Evolutionary conservation across 2,888 invertebrate species (phyloP), one percentile per base, ranked within the genome.

Genomic region (Blomia tropicalis): DNA sequence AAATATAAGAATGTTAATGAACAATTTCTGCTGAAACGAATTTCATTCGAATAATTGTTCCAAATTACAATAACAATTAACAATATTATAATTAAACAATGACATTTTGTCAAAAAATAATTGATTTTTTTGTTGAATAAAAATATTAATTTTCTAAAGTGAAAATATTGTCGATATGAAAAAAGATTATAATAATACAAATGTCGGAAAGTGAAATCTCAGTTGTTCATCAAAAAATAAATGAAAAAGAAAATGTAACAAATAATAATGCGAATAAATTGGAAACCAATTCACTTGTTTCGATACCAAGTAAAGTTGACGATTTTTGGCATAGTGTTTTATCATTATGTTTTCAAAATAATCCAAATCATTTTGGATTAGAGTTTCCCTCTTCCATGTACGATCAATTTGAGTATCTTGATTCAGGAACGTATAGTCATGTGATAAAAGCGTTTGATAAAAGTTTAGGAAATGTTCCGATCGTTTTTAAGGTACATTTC

Each of bases 381-480:
- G 32, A 61, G 27, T 61, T 53, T 41, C 36, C 54, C 1, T 54
- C 54, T 43, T 17, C 5, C 3, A 7, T 2, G 1, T 64, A 32
- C 31, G 2, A 23, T 17, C 11, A 54, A 4, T 41, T 64, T 23
- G 58, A 63, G 36, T 32, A 43, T 22, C 19, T 64, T 11, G 64
- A 64, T n/a, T 58, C 63, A 4, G 54, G 64, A 4, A 54, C 64
- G 1, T 64, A 63, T 47, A 47, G 51, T 56, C 32, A 56, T 29
- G 62, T 58, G 19, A 63, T 63, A 7, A 54, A 58, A 43, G 64
- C 58, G 7, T 27, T 30, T 29, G 58, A 58, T 22, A 25, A 11
- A 63, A 17, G 43, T 36, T 17, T 36, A 36, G 7, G 17, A 17
- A 22, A 62, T n/a, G 17, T 27, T 19, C 56, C 56, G 14, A 53